Conservation (phyloP, 2,113 vertebrate genomes). For the Scomber japonicus region DNA sequence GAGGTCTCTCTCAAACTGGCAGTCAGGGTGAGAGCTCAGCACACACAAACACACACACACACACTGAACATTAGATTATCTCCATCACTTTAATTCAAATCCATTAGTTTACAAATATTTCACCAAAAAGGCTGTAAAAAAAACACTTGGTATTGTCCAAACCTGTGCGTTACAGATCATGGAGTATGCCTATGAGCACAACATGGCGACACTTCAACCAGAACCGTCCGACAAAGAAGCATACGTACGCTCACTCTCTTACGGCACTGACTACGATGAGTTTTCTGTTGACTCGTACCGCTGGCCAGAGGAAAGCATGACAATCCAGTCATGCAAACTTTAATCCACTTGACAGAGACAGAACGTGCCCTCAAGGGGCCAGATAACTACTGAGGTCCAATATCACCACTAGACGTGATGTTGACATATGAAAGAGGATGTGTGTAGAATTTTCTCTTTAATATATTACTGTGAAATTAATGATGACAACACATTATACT, state of each 20-base stretch:
- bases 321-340: slow-evolving; percentile 90
- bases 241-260: slow-evolving; percentile 88
- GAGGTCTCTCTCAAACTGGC: slow-evolving; percentile 92
- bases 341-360: slow-evolving; percentile 57
- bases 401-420: slow-evolving; percentile 10
- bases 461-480: slow-evolving; percentile 49
- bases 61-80: neutral
- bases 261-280: slow-evolving; percentile 89
- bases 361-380: neutral
- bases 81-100: neutral
- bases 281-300: slow-evolving; percentile 89
- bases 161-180: slow-evolving; percentile 84
- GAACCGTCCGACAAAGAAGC: slow-evolving; percentile 92
- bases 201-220: slow-evolving; percentile 89
- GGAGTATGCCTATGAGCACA: slow-evolving; percentile 90
- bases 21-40: slow-evolving; percentile 86
- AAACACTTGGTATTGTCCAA: neutral
- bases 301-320: slow-evolving; percentile 91
- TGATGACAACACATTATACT: slow-evolving; percentile 1
- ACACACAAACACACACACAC: neutral
- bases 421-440: neutral
- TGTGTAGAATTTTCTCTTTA: slow-evolving; percentile 27
- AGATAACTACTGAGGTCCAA: slow-evolving; percentile 43
- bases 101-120: neutral
- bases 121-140: neutral